Conservation (phyloP, 2,888 invertebrate species). For the Enoplolaimus lenunculus region DNA sequence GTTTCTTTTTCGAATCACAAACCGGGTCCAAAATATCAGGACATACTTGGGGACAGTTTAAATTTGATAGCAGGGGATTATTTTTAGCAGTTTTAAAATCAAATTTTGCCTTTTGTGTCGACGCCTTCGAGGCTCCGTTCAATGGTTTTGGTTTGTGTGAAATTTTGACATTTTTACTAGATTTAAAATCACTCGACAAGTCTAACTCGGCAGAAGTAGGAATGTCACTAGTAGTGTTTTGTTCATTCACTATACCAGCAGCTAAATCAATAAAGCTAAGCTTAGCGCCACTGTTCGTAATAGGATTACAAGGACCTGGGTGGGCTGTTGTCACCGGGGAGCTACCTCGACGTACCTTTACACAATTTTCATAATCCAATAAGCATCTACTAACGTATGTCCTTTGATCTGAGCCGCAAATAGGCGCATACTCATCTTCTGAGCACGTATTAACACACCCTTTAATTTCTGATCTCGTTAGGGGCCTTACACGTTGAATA, state of each 20-base stretch:
- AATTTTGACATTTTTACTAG: neutral
- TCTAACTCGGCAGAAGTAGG: neutral
- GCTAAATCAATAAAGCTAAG: neutral
- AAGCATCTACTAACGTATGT: slow-evolving; percentile 1
- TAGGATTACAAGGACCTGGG: slow-evolving; percentile 9
- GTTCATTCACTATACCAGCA: too few relatives aligned
- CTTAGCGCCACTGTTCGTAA: neutral
- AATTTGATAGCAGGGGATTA: too few relatives aligned
- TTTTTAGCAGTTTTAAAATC: neutral
- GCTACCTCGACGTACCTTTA: neutral
- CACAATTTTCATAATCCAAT: slow-evolving; percentile 13
- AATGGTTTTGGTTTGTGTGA: neutral
- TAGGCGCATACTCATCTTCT: neutral
- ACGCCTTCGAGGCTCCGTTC: neutral
- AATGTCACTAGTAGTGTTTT: too few relatives aligned
- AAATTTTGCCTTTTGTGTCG: neutral
- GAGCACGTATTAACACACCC: slow-evolving; percentile 6
- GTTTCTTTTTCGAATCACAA: neutral
- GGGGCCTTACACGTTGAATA: too few relatives aligned
- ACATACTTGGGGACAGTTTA: neutral
- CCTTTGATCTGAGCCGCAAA: slow-evolving; percentile 10
- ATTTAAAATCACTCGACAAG: neutral
- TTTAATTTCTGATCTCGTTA: neutral
- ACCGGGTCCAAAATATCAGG: slow-evolving; percentile 9
- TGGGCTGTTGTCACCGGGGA: neutral